Percentiles rank a stretch among this genome's conserved stretches.
These are phyloP conservation scores for Apotomis turbidana DNA, from an alignment of 2,888 invertebrate genomes.

Conservation along the genomic window DNA sequence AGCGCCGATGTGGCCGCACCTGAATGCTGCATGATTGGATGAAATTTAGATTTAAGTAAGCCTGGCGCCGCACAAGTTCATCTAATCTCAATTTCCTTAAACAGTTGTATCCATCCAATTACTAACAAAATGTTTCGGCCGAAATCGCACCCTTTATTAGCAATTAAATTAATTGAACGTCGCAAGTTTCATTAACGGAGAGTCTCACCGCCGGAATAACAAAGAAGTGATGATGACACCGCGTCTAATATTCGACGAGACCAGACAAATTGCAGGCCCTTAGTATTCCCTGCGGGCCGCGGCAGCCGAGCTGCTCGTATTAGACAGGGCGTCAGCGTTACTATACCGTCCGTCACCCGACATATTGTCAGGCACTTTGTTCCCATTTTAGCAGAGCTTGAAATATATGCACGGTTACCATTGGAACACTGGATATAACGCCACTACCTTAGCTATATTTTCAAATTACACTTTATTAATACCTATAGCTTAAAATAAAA, in stretches of 20 bases:
- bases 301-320: slow-evolving; percentile 43
- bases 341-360: no score
- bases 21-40: no score
- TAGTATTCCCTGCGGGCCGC: slow-evolving; percentile 54
- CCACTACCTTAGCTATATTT: no score
- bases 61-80: not conserved
- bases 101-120: slow-evolving; percentile 24
- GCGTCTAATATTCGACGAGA: slow-evolving; percentile 55
- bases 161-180: slow-evolving; percentile 63
- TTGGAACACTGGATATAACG: no score
- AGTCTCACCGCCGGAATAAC: slow-evolving; percentile 54
- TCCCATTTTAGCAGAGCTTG: no score
- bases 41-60: no score
- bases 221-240: slow-evolving; percentile 60
- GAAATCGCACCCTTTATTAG: slow-evolving; percentile 52
- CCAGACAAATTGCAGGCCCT: slow-evolving; percentile 64
- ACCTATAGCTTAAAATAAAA: no score
- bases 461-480: no score
- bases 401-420: no score
- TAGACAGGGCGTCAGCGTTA: slow-evolving; percentile 38
- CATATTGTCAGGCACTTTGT: no score
- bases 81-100: slow-evolving; percentile 15
- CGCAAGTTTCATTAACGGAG: slow-evolving; percentile 61
- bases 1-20: no score
- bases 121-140: slow-evolving; percentile 43